A percentile compares a stretch with the other conserved stretches of the same genome.
Evolutionary conservation across 64 coral and sea anemone species (phyloP).

Genomic region (Stichodactyla helianthus): DNA sequence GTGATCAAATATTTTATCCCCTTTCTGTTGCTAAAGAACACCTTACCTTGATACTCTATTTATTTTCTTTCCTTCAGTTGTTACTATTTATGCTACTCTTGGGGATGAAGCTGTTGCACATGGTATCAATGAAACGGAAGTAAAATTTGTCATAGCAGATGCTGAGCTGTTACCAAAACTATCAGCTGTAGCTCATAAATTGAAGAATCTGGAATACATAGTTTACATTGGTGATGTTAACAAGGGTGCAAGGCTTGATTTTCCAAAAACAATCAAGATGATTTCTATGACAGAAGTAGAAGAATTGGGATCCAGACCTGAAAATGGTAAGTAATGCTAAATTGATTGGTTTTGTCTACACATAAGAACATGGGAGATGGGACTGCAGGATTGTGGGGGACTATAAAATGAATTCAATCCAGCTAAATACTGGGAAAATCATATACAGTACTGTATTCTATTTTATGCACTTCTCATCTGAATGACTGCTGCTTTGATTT

Average conservation of each 20-base stretch:
- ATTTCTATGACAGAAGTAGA: slow-evolving; percentile 84
- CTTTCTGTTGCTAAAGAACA: too few species aligned
- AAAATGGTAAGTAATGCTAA: slow-evolving; percentile 61
- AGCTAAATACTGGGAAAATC: too few species aligned
- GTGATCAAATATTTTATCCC: too few species aligned
- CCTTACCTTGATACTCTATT: background rate
- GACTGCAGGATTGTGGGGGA: too few species aligned
- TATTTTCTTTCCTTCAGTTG: slow-evolving; percentile 47
- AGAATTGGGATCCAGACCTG: slow-evolving; percentile 72
- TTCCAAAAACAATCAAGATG: slow-evolving; percentile 71
- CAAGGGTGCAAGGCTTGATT: slow-evolving; percentile 48
- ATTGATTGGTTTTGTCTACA: background rate
- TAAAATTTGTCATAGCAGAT: slow-evolving; percentile 88
- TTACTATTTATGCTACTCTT: slow-evolving; percentile 90
- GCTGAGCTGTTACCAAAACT: slow-evolving; percentile 68
- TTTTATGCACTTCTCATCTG: too few species aligned
- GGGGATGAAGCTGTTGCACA: slow-evolving; percentile 88
- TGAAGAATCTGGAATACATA: slow-evolving; percentile 72
- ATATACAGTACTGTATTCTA: too few species aligned
- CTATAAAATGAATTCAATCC: too few species aligned
- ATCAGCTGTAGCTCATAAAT: slow-evolving; percentile 33
- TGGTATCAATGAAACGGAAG: slow-evolving; percentile 92
- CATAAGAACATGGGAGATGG: too few species aligned
- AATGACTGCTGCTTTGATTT: too few species aligned
- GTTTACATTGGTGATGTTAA: slow-evolving; percentile 85